Base-by-base conservation (phyloP, 2,888 invertebrate genomes). In the Imbricaverruca yamaguchii region DNA sequence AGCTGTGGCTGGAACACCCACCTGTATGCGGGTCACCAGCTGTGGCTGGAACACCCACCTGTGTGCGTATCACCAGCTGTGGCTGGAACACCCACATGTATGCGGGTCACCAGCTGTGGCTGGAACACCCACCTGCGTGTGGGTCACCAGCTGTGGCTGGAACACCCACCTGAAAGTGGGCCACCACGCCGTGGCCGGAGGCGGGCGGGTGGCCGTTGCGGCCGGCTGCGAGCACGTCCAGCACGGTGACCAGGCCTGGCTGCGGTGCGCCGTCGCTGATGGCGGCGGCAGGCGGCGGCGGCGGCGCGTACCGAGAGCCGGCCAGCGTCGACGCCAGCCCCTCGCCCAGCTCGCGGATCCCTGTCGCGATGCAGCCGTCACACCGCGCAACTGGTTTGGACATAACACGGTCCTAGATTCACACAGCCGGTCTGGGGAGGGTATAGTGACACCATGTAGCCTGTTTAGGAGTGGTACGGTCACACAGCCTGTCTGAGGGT, bases 241-340 rank as follows among this genome's bases (percentile, higher is more conserved):
- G 88, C 84, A 97, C 91, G 80, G 96, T 96, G 80, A 97, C 91
- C 69, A 97, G 91, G 1, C 97, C 97, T 3, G 96, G 93, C 86
- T 95, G 94, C 81, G 90, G 90, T n/a, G 90, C 88, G 81, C 87
- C 83, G 83, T 85, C 85, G 18, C 65, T 59, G 13, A 69, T 65
- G 23, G 82, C 67, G 25, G 79, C 81, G 81, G 56, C 81, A 79
- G 77, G 80, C 15, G 82, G 81, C 55, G 81, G 81, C 56, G 81
- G 80, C 21, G 80, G 69, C n/a, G 80, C 82, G 63, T 63, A 82
- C 65, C 84, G 84, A 82, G 85, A 85, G 53, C 95, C 96, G 0
- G 95, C 93, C 80, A 97, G 88, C 85, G 95, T 96, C 85, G 93
- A 95, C 0, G 96, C 96, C 74, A 97, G 95, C 79, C 93, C 95